Evolutionary conservation across 2,888 invertebrate species (phyloP), one percentile per base, ranked within the genome.

Genomic region (Drosophila yooni): DNA sequence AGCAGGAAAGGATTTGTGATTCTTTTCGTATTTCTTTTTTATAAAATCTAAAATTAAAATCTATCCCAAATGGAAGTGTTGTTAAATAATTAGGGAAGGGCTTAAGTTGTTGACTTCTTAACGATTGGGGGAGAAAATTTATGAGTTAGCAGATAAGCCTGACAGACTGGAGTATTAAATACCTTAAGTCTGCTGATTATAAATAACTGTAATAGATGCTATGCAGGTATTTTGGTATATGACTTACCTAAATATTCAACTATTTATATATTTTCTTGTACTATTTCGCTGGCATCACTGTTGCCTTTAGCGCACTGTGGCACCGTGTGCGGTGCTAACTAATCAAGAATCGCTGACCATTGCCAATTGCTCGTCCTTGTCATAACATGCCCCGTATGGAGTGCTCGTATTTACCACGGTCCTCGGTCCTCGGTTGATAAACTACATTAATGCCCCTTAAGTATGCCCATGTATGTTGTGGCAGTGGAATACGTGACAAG

Each of bases 401-500:
- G 54, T 43, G 62, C 43, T 48, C 51, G 38, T 33, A 65, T 50
- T 70, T 75, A 36, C 52, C 66, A 60, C 71, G 77, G 65, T 68
- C 67, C 69, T 53, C 71, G 77, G 65, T 68, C 67, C 69, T 53
- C 61, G 68, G 79, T 74, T 85, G 91, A 84, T 91, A 80, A 90
- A 88, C 88, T 86, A 88, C 88, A 91, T 91, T 91, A 91, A 82
- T 89, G 89, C 80, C 75, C 81, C 85, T 79, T 87, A 89, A 86
- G 86, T 89, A 89, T 87, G 85, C 76, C 88, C 80, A 86, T 90
- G 84, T 85, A 75, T 73, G 85, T 62, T 70, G 18, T 3, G 5
- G 56, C 82, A 63, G 52, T 65, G 70, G 77, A 81, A 73, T 87
- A 84, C 89, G 89, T 89, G 89, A 89, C 78, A 82, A 86, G 88